A percentile compares a stretch with the other conserved stretches of the same genome.
phyloP scores from a whole-genome alignment of 2,113 vertebrate species.

The Colinus virginianus region DNA sequence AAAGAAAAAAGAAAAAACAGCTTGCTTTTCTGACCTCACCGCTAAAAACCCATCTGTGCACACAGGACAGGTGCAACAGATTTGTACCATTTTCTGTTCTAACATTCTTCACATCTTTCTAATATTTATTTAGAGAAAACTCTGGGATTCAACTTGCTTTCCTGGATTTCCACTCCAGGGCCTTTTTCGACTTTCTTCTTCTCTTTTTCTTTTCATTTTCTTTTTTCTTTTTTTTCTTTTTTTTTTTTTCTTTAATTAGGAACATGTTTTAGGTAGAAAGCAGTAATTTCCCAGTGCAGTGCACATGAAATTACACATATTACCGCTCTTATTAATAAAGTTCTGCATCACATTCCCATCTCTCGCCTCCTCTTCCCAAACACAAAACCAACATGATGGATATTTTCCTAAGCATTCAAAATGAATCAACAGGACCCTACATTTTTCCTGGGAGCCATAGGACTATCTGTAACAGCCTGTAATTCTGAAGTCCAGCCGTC shows the following conservation, averaged over 20 bases:
- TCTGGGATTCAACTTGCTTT: background rate
- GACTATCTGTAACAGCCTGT: slow-evolving; percentile 28
- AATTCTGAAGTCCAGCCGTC: background rate
- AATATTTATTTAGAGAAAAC: background rate
- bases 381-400: background rate
- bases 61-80: background rate
- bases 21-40: background rate
- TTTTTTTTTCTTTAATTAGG: background rate
- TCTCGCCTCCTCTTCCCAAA: background rate
- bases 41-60: background rate
- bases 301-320: slow-evolving; percentile 62
- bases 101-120: background rate
- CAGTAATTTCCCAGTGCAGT: slow-evolving; percentile 60
- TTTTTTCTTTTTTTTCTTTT: background rate
- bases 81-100: background rate
- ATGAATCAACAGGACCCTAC: slow-evolving; percentile 22
- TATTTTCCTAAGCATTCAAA: background rate
- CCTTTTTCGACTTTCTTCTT: background rate
- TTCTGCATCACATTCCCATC: background rate
- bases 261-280: slow-evolving; percentile 49
- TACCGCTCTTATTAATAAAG: slow-evolving; percentile 53
- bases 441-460: slow-evolving; percentile 42
- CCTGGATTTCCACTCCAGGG: background rate
- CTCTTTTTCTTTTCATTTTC: background rate
- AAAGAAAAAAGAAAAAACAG: background rate